Base-by-base conservation (phyloP, 2,888 invertebrate genomes). In the Hololepta plana region DNA sequence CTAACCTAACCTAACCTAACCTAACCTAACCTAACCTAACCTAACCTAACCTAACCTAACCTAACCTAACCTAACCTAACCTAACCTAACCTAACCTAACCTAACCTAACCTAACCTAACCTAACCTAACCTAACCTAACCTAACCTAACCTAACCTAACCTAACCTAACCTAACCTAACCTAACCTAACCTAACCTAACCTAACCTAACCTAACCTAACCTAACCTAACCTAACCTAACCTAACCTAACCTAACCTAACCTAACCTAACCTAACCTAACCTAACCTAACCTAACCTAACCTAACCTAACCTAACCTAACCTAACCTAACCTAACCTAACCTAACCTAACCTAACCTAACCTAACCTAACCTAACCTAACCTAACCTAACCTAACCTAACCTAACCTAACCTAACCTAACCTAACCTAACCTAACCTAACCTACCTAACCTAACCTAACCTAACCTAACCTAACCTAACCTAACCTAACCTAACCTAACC, bases 31-130 rank as follows among this genome's bases (percentile, higher is more conserved):
- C 32, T 36, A 35, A 35, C 36, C 36, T 29, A 37, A 35, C 36
- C 34, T 27, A 33, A 37, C 31, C 37, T 32, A 35, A 35, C 35
- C 35, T 34, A 38, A 37, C 37, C 35, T 29, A 35, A 35, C 34
- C 35, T 34, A 34, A 36, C 34, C 26, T 33, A 35, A 33, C 33
- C 28, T 35, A 33, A 33, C 35, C 23, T 35, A 34, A 32, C 34
- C 24, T 32, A 34, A 31, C 31, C 23, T 31, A 32, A 30, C 32
- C 26, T 31, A 32, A 30, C 32, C 28, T 31, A 32, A 30, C 32
- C 23, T 32, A 28, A 29, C 32, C 26, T 25, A 29, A 24, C 29
- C 26, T 25, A 26, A 24, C 29, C 20, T 25, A 29, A 24, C 29
- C 26, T 25, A 26, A 24, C 29, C 13, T 25, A 16, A 24, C 20